Evolutionary conservation across 2,113 vertebrate genomes (phyloP).

Genomic region (Alligator sinensis): DNA sequence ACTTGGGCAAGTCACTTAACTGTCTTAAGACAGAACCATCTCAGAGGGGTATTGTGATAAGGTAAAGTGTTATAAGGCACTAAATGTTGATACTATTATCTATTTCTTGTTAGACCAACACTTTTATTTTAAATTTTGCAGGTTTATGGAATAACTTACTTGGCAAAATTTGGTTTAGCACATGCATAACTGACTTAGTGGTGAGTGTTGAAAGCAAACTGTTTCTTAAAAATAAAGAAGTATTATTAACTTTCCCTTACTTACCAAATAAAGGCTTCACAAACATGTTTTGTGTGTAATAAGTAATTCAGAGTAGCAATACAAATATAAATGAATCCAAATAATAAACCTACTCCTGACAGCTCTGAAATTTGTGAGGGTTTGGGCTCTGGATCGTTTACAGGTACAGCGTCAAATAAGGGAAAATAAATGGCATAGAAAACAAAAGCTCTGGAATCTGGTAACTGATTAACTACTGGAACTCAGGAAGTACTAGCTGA

Average conservation of each 20-base stretch:
- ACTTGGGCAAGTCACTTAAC: neutral
- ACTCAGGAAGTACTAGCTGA: conserved; percentile 77
- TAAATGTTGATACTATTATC: neutral
- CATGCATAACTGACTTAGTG: neutral
- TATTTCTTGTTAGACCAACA: neutral
- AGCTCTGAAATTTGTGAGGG: conserved; percentile 30
- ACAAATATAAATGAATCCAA: conserved; percentile 26
- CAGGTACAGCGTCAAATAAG: conserved; percentile 68
- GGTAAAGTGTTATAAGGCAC: neutral
- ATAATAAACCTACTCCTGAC: neutral
- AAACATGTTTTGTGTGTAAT: neutral
- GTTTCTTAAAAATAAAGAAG: neutral
- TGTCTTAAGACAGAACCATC: neutral
- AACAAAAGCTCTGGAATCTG: conserved; percentile 80
- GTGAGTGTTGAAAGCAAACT: neutral
- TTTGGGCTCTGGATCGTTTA: conserved; percentile 56
- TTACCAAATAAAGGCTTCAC: neutral
- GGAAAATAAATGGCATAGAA: conserved; percentile 75
- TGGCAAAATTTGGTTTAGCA: conserved; percentile 7
- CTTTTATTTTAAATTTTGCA: neutral
- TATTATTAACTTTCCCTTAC: conserved; percentile 2
- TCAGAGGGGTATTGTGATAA: neutral
- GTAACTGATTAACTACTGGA: conserved; percentile 86
- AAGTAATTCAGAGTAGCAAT: conserved; percentile 5
- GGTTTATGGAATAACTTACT: neutral